Evolutionary conservation across 2,888 invertebrate genomes (phyloP), one percentile per base, ranked within the genome.

Genomic region (Polydrusus pterygomalis): DNA sequence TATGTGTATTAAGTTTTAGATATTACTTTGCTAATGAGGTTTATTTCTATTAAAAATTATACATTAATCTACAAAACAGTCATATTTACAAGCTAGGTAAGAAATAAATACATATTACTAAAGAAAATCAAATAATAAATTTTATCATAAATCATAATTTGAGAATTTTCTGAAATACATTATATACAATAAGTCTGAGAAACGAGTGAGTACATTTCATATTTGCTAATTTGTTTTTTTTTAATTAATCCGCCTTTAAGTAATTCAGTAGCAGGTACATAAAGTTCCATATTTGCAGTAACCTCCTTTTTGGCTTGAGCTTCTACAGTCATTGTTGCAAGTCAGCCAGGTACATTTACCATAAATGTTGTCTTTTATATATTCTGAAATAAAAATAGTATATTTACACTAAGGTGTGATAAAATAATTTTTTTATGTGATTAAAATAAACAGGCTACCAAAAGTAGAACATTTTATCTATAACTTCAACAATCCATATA

Each of bases 201-300:
- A 25, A 25, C 1, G 8, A 34, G 8, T 7, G 9, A 1, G 34
- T 34, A 34, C 34, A 34, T 7, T 34, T 10, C 8, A 34, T 3
- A 34, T 34, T 34, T 43, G n/a, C 13, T 25, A 13, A 54, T 54
- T 54, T 25, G n/a, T 7, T 54, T 20, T 56, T 13, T 30, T 34
- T 2, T 43, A 30, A 30, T 9, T 5, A 34, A 15, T 15, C 7
- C 34, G 34, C 15, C 25, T 30, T 0, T 18, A n/a, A 11, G 17
- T 15, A 3, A 13, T 43, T 58, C 68, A 73, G 49, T 73, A 74
- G 17, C 74, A 74, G 2, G 74, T 74, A 51, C 74, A 74, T n/a
- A 30, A 43, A 25, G 58, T 58, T 10, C 69, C 74, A n/a, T 60
- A 49, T 63, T 74, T 74, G 15, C 74, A 74, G 68, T 60, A 69